phyloP scores from a whole-genome alignment of 2,113 vertebrate species.

The Sinocyclocheilus grahami region DNA sequence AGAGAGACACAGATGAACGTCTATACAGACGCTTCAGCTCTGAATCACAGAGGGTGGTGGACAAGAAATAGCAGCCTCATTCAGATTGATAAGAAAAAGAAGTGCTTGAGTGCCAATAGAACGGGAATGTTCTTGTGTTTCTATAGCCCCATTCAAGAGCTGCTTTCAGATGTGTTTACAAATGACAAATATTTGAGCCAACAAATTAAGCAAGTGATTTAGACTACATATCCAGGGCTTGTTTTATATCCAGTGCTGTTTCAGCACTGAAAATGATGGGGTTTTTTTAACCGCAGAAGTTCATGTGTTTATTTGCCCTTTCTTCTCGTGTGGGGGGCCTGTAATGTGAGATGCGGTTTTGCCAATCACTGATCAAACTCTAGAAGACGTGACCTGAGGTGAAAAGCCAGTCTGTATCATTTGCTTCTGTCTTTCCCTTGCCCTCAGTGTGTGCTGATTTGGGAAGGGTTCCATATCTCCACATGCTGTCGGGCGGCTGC shows the following conservation, averaged over 20 bases:
- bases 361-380: constrained; percentile 38
- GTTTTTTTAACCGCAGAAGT: no score
- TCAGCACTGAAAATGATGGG: no score
- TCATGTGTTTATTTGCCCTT: constrained; percentile 20
- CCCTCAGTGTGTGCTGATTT: constrained; percentile 31
- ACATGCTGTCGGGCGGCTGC: constrained; percentile 43
- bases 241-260: no score
- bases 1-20: constrained; percentile 35
- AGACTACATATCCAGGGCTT: no score
- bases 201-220: neutral
- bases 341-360: constrained; percentile 35
- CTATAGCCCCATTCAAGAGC: neutral
- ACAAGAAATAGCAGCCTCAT: constrained; percentile 30
- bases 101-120: neutral
- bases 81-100: constrained; percentile 20
- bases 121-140: neutral
- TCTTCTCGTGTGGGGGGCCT: constrained; percentile 16
- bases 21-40: constrained; percentile 39
- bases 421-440: constrained; percentile 5
- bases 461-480: constrained; percentile 40
- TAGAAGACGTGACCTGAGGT: constrained; percentile 13
- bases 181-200: neutral
- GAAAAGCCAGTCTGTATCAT: constrained; percentile 26
- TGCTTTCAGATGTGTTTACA: constrained; percentile 27
- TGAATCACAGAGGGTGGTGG: constrained; percentile 13